A percentile compares a stretch with the other conserved stretches of the same genome.
Conservation (phyloP, 2,797 vertebrate genomes). For the Helostoma temminkii region DNA sequence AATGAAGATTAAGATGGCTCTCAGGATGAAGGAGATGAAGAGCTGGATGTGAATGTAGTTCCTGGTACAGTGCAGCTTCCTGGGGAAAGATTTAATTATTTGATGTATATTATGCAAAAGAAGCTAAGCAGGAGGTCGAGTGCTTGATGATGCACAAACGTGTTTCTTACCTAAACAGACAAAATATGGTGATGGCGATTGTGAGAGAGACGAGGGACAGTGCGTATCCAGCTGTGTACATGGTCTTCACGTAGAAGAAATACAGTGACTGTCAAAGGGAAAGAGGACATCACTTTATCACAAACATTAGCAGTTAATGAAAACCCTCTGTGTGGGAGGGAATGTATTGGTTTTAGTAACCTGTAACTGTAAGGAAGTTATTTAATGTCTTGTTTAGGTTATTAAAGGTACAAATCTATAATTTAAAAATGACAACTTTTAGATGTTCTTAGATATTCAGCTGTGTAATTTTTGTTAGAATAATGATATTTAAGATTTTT, state of each 20-base stretch:
- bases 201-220: slow-evolving; percentile 88
- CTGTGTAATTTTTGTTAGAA: too few species aligned
- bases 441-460: too few species aligned
- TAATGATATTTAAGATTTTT: too few species aligned
- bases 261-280: slow-evolving; percentile 74
- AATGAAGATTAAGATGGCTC: slow-evolving; percentile 92
- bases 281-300: neutral
- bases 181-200: slow-evolving; percentile 88
- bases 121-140: too few species aligned
- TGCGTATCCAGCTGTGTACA: slow-evolving; percentile 92
- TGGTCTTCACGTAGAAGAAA: slow-evolving; percentile 90
- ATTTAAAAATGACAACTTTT: too few species aligned
- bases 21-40: slow-evolving; percentile 93
- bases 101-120: neutral
- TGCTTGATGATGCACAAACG: too few species aligned
- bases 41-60: slow-evolving; percentile 98
- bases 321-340: too few species aligned
- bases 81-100: too few species aligned
- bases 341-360: too few species aligned
- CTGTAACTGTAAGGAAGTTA: too few species aligned
- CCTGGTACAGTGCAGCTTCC: slow-evolving; percentile 93
- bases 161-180: slow-evolving; percentile 88
- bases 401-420: too few species aligned
- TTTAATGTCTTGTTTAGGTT: too few species aligned
- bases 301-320: neutral